Conservation (phyloP, 1,140 invertebrate genomes). For the Euura saliciscinereae region DNA sequence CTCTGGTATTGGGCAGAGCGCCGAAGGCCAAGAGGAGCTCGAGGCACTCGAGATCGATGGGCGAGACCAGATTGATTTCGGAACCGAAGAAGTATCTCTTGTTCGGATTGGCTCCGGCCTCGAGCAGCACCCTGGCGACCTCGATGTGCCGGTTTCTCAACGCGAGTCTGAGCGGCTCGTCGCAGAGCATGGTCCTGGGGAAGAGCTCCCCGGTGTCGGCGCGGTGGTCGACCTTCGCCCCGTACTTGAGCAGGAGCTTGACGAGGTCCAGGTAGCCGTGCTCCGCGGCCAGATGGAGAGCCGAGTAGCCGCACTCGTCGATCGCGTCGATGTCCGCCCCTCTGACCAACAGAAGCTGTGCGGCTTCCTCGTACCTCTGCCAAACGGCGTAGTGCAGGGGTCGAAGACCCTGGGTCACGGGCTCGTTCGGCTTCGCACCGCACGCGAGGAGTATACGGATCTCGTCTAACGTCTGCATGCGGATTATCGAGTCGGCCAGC, state of each 20-base stretch:
- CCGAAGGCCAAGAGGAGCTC: conserved; percentile 83
- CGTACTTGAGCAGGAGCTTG: conserved; percentile 76
- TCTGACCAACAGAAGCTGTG: conserved; percentile 74
- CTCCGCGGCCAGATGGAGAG: conserved; percentile 85
- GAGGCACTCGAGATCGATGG: conserved; percentile 77
- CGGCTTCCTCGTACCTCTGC: conserved; percentile 82
- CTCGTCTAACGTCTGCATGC: conserved; percentile 85
- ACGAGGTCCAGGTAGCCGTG: conserved; percentile 80
- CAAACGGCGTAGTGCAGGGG: conserved; percentile 94
- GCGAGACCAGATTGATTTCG: conserved; percentile 86
- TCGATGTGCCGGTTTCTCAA: conserved; percentile 86
- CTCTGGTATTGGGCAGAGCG: conserved; percentile 84
- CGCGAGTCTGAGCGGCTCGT: conserved; percentile 82
- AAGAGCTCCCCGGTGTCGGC: conserved; percentile 72
- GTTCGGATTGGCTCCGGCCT: conserved; percentile 77
- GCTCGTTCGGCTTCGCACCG: conserved; percentile 82
- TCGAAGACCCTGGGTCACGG: conserved; percentile 79
- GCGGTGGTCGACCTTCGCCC: conserved; percentile 81
- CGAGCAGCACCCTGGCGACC: conserved; percentile 70
- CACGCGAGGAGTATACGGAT: conserved; percentile 84
- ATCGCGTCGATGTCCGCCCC: conserved; percentile 83
- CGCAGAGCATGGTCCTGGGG: conserved; percentile 73
- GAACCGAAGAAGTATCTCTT: conserved; percentile 88
- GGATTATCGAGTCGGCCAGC: conserved; percentile 87
- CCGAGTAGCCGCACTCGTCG: conserved; percentile 90